Evolutionary conservation across 2,797 vertebrate genomes (phyloP).

Genomic region (Pangasius macronema): DNA sequence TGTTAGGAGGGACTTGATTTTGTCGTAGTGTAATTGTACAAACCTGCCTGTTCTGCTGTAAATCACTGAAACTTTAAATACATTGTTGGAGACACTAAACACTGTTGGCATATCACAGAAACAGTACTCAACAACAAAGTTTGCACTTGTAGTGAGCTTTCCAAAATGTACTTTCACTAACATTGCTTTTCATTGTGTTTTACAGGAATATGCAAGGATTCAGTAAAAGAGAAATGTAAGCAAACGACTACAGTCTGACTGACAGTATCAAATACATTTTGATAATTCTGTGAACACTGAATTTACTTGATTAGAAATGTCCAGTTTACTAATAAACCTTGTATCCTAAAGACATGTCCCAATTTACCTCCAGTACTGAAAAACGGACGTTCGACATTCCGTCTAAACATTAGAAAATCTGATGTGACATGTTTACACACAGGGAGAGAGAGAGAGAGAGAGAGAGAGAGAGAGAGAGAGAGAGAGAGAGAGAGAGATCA

Average conservation of each 20-base stretch:
- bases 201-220: slow-evolving; percentile 78
- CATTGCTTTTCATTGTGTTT: slow-evolving; percentile 56
- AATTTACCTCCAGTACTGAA: no score
- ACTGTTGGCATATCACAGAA: not conserved
- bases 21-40: not conserved
- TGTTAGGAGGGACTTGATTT: not conserved
- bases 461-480: not conserved
- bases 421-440: slow-evolving; percentile 61
- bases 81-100: not conserved
- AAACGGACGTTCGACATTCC: no score
- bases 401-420: slow-evolving; percentile 54
- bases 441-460: slow-evolving; percentile 10
- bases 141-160: not conserved
- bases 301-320: not conserved
- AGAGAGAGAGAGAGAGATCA: slow-evolving; percentile 10
- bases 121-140: not conserved
- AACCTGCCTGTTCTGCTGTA: not conserved
- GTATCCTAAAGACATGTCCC: no score
- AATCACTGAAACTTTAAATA: not conserved
- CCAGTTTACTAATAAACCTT: no score
- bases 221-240: slow-evolving; percentile 75
- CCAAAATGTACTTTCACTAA: slow-evolving; percentile 1
- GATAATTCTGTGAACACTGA: not conserved
- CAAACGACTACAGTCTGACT: not conserved
- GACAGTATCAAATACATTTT: not conserved